Percentiles rank a stretch among this genome's conserved stretches.
These are phyloP conservation scores for Ceratotherium simum DNA, from an alignment of 2,113 vertebrate genomes.

Conservation along the genomic window DNA sequence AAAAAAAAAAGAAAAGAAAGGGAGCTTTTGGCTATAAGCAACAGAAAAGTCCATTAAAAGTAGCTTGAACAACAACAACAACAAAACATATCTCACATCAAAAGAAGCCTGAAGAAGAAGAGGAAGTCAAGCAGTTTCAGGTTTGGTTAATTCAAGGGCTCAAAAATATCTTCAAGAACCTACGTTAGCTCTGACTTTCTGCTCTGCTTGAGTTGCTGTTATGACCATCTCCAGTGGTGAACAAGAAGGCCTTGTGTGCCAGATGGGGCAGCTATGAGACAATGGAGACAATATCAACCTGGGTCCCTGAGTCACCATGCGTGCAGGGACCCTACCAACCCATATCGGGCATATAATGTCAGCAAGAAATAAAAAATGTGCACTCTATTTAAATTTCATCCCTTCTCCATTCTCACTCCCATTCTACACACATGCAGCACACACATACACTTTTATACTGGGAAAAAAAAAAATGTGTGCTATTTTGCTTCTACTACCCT, in stretches of 20 bases:
- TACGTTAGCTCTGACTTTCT: background rate
- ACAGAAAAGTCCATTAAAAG: background rate
- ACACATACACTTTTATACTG: background rate
- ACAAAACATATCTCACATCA: background rate
- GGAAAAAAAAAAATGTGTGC: background rate
- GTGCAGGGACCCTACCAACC: too few species aligned
- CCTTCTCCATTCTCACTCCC: background rate
- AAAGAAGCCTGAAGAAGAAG: background rate
- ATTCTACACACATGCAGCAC: background rate
- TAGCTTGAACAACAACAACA: background rate
- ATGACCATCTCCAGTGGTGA: background rate
- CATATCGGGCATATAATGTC: background rate
- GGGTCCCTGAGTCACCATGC: background rate
- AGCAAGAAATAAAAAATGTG: background rate
- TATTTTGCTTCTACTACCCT: background rate
- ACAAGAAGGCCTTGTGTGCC: background rate
- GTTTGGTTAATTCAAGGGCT: background rate
- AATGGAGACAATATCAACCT: background rate
- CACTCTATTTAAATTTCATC: background rate
- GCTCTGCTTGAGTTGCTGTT: background rate
- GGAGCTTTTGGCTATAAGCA: background rate
- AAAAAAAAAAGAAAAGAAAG: background rate
- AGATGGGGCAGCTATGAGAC: background rate
- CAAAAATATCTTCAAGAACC: background rate
- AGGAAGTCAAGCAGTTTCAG: background rate